Evolutionary conservation across 2,888 invertebrate species (phyloP).

Genomic region (Crocallis elinguaria): DNA sequence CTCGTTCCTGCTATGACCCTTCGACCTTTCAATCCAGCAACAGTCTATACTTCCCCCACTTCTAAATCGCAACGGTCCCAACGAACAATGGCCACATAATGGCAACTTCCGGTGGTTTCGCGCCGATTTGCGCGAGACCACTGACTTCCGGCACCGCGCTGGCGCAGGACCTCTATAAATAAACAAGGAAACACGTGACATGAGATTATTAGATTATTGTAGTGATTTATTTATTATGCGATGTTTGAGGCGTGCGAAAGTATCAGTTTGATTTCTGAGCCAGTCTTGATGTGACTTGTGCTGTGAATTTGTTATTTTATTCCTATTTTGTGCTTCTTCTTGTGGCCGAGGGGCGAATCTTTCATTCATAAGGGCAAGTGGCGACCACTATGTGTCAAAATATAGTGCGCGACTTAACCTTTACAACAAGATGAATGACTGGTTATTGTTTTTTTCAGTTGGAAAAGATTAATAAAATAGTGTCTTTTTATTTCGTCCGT

Average conservation of each 20-base stretch:
- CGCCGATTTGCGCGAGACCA: constrained; percentile 18
- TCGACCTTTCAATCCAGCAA: background rate
- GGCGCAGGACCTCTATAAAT: constrained; percentile 18
- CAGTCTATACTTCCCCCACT: background rate
- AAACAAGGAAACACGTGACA: constrained; percentile 21
- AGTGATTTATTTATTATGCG: constrained; percentile 12
- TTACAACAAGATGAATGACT: too few species aligned
- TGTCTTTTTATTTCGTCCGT: too few species aligned
- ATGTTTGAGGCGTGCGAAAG: background rate
- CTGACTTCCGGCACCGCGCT: constrained; percentile 10
- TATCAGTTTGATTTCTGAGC: constrained; percentile 11
- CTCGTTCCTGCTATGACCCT: too few species aligned
- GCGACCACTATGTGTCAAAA: too few species aligned
- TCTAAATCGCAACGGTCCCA: constrained; percentile 19
- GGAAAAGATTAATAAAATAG: too few species aligned
- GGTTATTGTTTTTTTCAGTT: too few species aligned
- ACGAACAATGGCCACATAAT: constrained; percentile 10
- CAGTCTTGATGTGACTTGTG: background rate
- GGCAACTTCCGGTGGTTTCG: constrained; percentile 19
- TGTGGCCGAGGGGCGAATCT: too few species aligned
- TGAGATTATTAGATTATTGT: constrained; percentile 19
- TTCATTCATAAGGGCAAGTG: too few species aligned
- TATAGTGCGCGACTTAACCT: too few species aligned
- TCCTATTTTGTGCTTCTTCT: background rate
- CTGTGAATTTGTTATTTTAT: background rate